Percentiles rank a stretch among this genome's conserved stretches.
Evolutionary conservation across 2,797 vertebrate genomes (phyloP).

Genomic region (Lepilemur ruficaudatus): DNA sequence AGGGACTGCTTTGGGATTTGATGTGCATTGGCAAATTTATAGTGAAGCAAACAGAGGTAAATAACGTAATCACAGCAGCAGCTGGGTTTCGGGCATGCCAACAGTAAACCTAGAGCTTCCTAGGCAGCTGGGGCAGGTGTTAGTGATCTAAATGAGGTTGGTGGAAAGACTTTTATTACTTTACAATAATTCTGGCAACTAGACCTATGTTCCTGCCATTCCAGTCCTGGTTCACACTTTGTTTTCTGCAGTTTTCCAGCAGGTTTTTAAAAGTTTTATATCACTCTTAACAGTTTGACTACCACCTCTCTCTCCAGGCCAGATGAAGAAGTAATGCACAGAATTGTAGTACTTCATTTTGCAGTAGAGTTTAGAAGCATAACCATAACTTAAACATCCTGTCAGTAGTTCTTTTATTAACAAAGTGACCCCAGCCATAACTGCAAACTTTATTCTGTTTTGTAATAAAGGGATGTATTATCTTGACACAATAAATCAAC

Average conservation of each 20-base stretch:
- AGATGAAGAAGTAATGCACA: conserved; percentile 54
- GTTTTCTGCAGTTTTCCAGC: conserved; percentile 68
- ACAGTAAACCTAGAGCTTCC: not conserved
- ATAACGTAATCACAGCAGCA: conserved; percentile 22
- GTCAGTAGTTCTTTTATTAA: conserved; percentile 56
- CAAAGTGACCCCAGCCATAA: conserved; percentile 45
- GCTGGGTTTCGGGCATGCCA: conserved; percentile 23
- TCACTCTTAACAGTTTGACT: conserved; percentile 65
- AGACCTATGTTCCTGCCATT: conserved; percentile 68
- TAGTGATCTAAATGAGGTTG: conserved; percentile 60
- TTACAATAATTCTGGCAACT: conserved; percentile 67
- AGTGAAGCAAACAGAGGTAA: conserved; percentile 37
- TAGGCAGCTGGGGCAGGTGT: conserved; percentile 61
- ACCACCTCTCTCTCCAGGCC: conserved; percentile 54
- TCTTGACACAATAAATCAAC: conserved; percentile 63
- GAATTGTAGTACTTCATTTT: conserved; percentile 46
- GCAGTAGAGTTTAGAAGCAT: not conserved
- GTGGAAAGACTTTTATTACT: conserved; percentile 57
- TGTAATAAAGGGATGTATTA: conserved; percentile 45
- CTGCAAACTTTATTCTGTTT: conserved; percentile 34
- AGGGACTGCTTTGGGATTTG: not conserved
- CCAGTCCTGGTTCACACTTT: conserved; percentile 50
- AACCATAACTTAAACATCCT: conserved; percentile 61
- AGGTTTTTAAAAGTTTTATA: conserved; percentile 72
- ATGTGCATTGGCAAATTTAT: not conserved